Evolutionary conservation across 2,888 invertebrate species (phyloP).

Genomic region (Caenorhabditis panamensis): DNA sequence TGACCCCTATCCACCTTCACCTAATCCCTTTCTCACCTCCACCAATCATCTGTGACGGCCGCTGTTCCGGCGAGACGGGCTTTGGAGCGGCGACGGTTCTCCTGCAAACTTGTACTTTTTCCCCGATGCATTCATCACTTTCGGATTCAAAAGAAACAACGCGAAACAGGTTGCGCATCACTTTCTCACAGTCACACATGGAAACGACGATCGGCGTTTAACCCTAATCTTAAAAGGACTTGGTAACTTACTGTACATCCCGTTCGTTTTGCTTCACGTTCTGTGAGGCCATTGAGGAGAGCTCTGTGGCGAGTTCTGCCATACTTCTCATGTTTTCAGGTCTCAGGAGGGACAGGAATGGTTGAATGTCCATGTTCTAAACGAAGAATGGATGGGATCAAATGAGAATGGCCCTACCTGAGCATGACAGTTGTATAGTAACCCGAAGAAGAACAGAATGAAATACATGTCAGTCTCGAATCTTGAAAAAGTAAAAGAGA

Average conservation of each 20-base stretch:
- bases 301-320: conserved; percentile 66
- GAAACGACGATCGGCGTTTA: background rate
- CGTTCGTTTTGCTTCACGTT: conserved; percentile 63
- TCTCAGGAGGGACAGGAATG: conserved; percentile 61
- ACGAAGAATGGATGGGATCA: background rate
- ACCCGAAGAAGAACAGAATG: no score
- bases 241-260: conserved; percentile 60
- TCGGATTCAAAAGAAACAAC: no score
- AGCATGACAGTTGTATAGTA: no score
- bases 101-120: conserved; percentile 49
- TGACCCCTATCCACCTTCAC: background rate
- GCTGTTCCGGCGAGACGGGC: conserved; percentile 51
- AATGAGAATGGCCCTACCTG: conserved; percentile 24
- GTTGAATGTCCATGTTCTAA: conserved; percentile 62
- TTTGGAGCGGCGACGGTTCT: conserved; percentile 46
- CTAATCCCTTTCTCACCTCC: conserved; percentile 39
- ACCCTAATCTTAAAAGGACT: conserved; percentile 27
- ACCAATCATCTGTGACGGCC: conserved; percentile 61
- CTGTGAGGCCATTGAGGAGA: conserved; percentile 62
- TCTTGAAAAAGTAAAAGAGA: background rate
- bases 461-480: no score
- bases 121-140: no score
- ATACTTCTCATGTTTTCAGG: conserved; percentile 68
- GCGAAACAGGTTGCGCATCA: no score
- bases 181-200: no score